Conservation (phyloP, 2,888 invertebrate genomes). For the Choristoneura rosaceana region DNA sequence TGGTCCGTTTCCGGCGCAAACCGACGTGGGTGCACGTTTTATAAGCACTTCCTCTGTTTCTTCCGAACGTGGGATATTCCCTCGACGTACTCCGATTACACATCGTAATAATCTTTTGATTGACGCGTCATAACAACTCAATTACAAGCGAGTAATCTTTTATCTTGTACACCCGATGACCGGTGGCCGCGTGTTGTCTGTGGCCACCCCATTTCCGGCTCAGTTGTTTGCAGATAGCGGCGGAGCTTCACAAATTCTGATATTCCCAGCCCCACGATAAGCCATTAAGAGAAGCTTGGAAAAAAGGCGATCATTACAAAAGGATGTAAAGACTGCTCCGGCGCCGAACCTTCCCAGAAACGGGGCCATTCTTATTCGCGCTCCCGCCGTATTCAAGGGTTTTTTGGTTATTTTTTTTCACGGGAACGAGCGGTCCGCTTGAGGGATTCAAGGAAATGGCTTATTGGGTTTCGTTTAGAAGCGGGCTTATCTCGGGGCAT, state of each 20-base stretch:
- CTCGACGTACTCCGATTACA: conserved; percentile 44
- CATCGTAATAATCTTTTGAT: conserved; percentile 20
- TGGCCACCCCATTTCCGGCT: conserved; percentile 39
- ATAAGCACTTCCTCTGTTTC: conserved; percentile 78
- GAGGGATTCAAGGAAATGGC: conserved; percentile 82
- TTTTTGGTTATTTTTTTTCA: conserved; percentile 75
- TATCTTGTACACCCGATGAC: conserved; percentile 18
- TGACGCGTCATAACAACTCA: conserved; percentile 27
- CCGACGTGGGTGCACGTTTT: conserved; percentile 74
- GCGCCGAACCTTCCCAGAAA: conserved; percentile 83
- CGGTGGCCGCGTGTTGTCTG: conserved; percentile 20
- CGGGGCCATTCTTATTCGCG: conserved; percentile 83
- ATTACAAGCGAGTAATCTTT: conserved; percentile 26
- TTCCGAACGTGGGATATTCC: conserved; percentile 62
- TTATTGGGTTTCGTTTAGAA: conserved; percentile 82
- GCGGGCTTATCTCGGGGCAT: conserved; percentile 74
- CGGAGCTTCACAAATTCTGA: conserved; percentile 54
- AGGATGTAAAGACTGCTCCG: conserved; percentile 81
- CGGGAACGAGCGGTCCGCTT: conserved; percentile 80
- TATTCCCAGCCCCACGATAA: conserved; percentile 75
- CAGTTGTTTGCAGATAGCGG: conserved; percentile 35
- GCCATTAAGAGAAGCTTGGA: conserved; percentile 77
- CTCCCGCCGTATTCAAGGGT: conserved; percentile 81
- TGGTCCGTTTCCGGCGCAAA: conserved; percentile 71
- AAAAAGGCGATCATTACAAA: conserved; percentile 81